phyloP scores from a whole-genome alignment of 2,888 invertebrate genomes.

The Laothoe populi region DNA sequence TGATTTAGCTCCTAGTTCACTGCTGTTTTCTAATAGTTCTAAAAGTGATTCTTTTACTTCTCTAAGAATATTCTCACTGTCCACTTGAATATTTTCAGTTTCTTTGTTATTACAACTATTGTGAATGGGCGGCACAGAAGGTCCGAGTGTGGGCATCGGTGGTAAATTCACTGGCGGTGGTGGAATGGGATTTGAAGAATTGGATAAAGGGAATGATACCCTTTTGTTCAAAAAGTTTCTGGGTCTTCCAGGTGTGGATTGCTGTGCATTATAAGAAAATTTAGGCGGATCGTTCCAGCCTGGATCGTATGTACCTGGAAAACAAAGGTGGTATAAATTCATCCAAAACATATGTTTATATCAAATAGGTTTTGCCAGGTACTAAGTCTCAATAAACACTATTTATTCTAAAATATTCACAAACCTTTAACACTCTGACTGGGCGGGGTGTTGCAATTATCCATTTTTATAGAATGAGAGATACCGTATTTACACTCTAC shows the following conservation, averaged over 20 bases:
- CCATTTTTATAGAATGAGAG: constrained; percentile 41
- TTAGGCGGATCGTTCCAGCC: constrained; percentile 86
- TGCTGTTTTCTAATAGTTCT: constrained; percentile 62
- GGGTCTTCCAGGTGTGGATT: constrained; percentile 68
- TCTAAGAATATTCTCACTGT: constrained; percentile 58
- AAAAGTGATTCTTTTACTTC: constrained; percentile 68
- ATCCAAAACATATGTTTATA: not conserved
- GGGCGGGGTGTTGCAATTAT: constrained; percentile 49
- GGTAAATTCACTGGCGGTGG: constrained; percentile 54
- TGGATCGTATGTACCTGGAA: constrained; percentile 75
- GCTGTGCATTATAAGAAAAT: constrained; percentile 73
- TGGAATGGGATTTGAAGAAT: constrained; percentile 44
- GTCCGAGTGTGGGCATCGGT: constrained; percentile 50
- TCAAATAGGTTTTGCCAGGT: not conserved
- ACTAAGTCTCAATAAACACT: too few relatives aligned
- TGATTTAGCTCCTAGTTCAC: constrained; percentile 70
- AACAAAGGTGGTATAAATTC: not conserved
- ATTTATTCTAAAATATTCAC: not conserved
- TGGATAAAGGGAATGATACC: constrained; percentile 79
- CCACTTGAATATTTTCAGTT: constrained; percentile 47
- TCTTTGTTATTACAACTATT: constrained; percentile 31
- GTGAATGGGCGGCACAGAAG: constrained; percentile 43
- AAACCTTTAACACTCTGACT: constrained; percentile 54
- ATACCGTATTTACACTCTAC: not conserved
- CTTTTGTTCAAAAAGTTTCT: constrained; percentile 81